phyloP scores from a whole-genome alignment of 2,888 invertebrate genomes.

The Xestia ashworthii region DNA sequence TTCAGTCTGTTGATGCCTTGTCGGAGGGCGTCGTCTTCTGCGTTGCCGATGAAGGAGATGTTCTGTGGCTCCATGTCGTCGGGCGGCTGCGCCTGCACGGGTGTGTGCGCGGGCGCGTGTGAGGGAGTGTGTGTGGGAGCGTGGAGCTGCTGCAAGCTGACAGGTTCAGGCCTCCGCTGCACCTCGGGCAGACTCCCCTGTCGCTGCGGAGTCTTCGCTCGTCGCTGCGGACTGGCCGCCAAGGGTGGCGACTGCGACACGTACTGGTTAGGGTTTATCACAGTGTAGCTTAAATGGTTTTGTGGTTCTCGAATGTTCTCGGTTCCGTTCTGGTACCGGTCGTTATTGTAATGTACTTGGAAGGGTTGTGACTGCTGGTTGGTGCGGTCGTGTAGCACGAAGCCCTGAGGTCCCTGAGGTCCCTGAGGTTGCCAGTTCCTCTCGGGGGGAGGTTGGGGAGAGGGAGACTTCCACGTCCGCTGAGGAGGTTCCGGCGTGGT shows the following conservation, averaged over 20 bases:
- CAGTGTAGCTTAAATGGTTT: slow-evolving; percentile 91
- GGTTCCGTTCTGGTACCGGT: slow-evolving; percentile 92
- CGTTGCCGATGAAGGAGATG: slow-evolving; percentile 97
- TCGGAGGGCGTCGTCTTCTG: slow-evolving; percentile 90
- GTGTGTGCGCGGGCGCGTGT: slow-evolving; percentile 59
- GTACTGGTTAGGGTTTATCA: slow-evolving; percentile 90
- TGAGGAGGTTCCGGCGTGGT: slow-evolving; percentile 79
- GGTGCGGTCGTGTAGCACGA: slow-evolving; percentile 92
- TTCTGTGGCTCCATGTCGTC: slow-evolving; percentile 98
- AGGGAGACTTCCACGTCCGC: slow-evolving; percentile 85
- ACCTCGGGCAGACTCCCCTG: slow-evolving; percentile 88
- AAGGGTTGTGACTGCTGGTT: slow-evolving; percentile 78
- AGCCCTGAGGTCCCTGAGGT: slow-evolving; percentile 91
- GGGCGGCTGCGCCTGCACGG: slow-evolving; percentile 88
- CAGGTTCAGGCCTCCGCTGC: slow-evolving; percentile 79
- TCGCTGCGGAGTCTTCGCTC: slow-evolving; percentile 89
- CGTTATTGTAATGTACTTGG: slow-evolving; percentile 84
- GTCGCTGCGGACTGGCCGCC: slow-evolving; percentile 78
- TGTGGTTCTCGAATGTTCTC: slow-evolving; percentile 89
- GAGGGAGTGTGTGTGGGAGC: slow-evolving; percentile 88
- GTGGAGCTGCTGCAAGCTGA: slow-evolving; percentile 89
- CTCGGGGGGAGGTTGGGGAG: slow-evolving; percentile 82
- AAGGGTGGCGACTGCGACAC: slow-evolving; percentile 89
- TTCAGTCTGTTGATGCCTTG: slow-evolving; percentile 94
- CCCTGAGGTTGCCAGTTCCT: slow-evolving; percentile 88